Evolutionary conservation across 2,888 invertebrate species (phyloP).

Genomic region (Cephus pulcher): DNA sequence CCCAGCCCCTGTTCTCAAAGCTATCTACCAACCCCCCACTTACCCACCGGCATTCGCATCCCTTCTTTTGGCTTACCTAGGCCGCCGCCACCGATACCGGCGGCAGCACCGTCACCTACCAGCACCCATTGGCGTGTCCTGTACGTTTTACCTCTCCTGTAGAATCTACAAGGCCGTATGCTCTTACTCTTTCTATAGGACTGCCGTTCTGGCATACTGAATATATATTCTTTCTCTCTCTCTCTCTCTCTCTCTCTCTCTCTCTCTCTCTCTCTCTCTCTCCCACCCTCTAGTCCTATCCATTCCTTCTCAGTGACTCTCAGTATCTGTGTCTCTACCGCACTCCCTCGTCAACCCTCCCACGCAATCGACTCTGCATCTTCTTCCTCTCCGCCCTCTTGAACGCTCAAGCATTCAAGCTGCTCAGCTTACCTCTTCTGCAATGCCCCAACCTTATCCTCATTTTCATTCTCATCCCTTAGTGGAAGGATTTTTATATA

Average conservation of each 20-base stretch:
- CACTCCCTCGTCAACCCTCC: constrained; percentile 12
- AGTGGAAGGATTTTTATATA: background rate
- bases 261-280: constrained; percentile 11
- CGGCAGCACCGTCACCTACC: constrained; percentile 17
- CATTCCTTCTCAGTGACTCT: constrained; percentile 14
- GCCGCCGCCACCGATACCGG: background rate
- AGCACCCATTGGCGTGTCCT: constrained; percentile 21
- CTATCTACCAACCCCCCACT: constrained; percentile 8
- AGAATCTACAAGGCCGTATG: constrained; percentile 12
- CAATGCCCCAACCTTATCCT: background rate
- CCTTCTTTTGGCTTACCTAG: constrained; percentile 9
- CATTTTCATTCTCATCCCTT: background rate
- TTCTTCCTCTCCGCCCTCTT: constrained; percentile 33
- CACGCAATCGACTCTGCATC: constrained; percentile 36
- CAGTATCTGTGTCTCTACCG: background rate
- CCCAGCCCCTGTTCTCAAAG: constrained; percentile 22
- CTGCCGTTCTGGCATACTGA: constrained; percentile 11
- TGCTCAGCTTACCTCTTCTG: constrained; percentile 32
- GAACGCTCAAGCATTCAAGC: constrained; percentile 36
- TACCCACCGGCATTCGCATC: constrained; percentile 2
- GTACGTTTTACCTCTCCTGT: constrained; percentile 13
- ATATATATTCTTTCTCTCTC: background rate
- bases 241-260: constrained; percentile 4
- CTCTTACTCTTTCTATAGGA: constrained; percentile 15
- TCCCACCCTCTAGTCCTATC: constrained; percentile 15